These are phyloP conservation scores for Colletes gigas DNA, from an alignment of 1,140 invertebrate species.

Conservation along the genomic window DNA sequence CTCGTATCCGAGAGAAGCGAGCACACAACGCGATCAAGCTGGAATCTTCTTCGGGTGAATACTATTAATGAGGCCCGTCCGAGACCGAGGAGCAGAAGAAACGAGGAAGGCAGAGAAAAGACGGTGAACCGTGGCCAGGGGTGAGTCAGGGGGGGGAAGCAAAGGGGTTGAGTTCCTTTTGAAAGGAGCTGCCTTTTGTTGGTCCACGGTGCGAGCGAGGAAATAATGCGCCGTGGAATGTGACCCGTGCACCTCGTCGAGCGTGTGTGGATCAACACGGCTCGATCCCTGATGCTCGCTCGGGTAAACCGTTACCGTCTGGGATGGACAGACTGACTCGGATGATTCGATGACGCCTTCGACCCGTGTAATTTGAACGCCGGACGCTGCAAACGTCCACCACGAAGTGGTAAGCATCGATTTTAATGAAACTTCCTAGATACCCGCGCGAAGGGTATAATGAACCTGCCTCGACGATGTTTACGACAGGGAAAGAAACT, in stretches of 20 bases:
- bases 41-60: constrained; percentile 76
- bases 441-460: too few relatives aligned
- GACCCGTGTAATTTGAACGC: too few relatives aligned
- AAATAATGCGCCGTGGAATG: constrained; percentile 80
- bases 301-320: constrained; percentile 30
- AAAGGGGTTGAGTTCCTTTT: constrained; percentile 67
- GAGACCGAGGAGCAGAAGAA: constrained; percentile 54
- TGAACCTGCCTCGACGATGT: too few relatives aligned
- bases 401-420: too few relatives aligned
- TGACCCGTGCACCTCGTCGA: constrained; percentile 77
- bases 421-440: too few relatives aligned
- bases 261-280: constrained; percentile 70
- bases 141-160: constrained; percentile 51
- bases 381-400: too few relatives aligned
- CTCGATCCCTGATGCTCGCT: constrained; percentile 50
- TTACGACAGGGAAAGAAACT: too few relatives aligned
- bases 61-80: constrained; percentile 78
- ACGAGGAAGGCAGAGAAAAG: constrained; percentile 58
- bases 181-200: constrained; percentile 76
- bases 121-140: constrained; percentile 41
- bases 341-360: neutral
- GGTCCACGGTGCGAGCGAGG: constrained; percentile 71
- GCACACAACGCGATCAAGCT: constrained; percentile 68
- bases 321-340: too few relatives aligned
- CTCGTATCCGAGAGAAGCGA: constrained; percentile 50